These are phyloP conservation scores for Arnoldichthys spilopterus DNA, from an alignment of 2,797 vertebrate genomes.

Conservation along the genomic window DNA sequence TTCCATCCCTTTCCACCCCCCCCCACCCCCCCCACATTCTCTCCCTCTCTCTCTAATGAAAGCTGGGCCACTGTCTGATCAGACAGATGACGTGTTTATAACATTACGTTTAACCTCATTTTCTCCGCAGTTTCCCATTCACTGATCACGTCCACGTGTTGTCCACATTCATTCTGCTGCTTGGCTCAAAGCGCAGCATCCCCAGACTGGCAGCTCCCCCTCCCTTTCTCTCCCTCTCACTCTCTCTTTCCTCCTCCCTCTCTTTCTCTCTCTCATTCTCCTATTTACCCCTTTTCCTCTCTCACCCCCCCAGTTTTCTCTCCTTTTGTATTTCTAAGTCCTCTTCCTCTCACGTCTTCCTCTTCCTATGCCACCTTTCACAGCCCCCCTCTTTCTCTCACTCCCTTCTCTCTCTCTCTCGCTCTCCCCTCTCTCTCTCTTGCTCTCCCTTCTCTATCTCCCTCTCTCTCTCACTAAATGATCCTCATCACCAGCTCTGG, in stretches of 20 bases:
- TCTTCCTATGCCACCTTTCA: no score
- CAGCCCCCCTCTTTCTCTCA: no score
- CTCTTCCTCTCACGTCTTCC: no score
- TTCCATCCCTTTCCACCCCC: background rate
- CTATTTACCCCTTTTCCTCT: no score
- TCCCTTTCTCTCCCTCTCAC: background rate
- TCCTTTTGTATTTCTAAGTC: no score
- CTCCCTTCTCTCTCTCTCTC: conserved; percentile 29
- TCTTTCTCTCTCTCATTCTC: background rate
- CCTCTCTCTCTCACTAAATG: background rate
- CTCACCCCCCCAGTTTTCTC: no score
- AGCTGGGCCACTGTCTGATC: conserved; percentile 52
- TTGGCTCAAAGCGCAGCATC: conserved; percentile 47
- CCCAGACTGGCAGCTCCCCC: conserved; percentile 44
- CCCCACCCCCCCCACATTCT: conserved; percentile 12
- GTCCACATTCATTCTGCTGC: conserved; percentile 58
- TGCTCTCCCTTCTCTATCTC: background rate
- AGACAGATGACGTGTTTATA: conserved; percentile 65
- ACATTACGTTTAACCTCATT: conserved; percentile 69
- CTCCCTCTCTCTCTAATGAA: conserved; percentile 52
- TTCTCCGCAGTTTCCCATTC: conserved; percentile 59
- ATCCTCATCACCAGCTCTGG: conserved; percentile 38
- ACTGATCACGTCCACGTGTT: conserved; percentile 60
- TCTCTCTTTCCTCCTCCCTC: background rate
- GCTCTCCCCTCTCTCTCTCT: background rate